Base-by-base conservation (phyloP, 2,888 invertebrate species). In the Ditylenchus weischeri region DNA sequence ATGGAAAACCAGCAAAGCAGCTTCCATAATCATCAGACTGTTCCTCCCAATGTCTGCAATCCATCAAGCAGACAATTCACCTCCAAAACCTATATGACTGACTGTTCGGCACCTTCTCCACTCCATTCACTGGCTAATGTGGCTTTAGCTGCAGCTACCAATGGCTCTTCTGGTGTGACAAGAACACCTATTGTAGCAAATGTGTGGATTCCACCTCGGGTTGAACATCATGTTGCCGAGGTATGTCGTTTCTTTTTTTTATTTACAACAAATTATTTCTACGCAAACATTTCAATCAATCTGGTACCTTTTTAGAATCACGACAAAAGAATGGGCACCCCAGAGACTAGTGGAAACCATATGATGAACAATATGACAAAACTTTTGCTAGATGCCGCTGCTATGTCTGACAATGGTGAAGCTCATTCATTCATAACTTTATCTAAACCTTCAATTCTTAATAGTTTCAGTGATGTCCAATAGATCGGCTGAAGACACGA, bases 201-300 rank as follows among this genome's bases (percentile, higher is more conserved):
- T 61, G 75, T 72, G 8, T 72, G 72, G 72, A 57, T 66, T 13
- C 72, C 72, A n/a, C 72, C 72, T 8, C 70, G 48, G 18, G 19
- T 69, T 29, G 69, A 69, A 23, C 69, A 29, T 29, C 29, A 69
- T 19, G 18, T 65, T 4, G 62, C 18, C 21, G 62, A 29, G 48
- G 65, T 62, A 23, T 23, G 13, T 29, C 29, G n/a, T n/a, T n/a
- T n/a, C n/a, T n/a, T n/a, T n/a, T n/a, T n/a, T n/a, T n/a, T n/a
- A n/a, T n/a, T n/a, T n/a, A n/a, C n/a, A n/a, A n/a, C n/a, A n/a
- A n/a, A n/a, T n/a, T n/a, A n/a, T n/a, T n/a, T n/a, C n/a, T n/a
- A n/a, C n/a, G n/a, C n/a, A n/a, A n/a, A n/a, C n/a, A n/a, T n/a
- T n/a, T n/a, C n/a, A n/a, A n/a, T n/a, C n/a, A n/a, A n/a, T n/a